A percentile compares a stretch with the other conserved stretches of the same genome.
Evolutionary conservation across 2,888 invertebrate genomes (phyloP).

Genomic region (Augiades crinisus): DNA sequence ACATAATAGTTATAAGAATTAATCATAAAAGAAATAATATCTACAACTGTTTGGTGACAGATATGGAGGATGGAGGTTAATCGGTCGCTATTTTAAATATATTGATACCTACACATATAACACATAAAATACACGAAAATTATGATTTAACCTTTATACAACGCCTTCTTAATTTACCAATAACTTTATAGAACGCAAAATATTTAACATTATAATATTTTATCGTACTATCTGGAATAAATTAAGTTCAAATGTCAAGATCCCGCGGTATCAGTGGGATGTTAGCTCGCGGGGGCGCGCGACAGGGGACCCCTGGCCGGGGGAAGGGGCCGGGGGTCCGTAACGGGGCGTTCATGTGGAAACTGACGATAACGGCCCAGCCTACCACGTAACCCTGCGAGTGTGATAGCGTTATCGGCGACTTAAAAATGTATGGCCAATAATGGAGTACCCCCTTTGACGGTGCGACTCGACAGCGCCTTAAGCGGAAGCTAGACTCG

Average conservation of each 20-base stretch:
- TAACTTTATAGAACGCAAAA: too few relatives aligned
- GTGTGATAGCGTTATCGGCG: conserved; percentile 60
- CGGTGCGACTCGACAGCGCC: too few relatives aligned
- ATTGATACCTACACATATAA: too few relatives aligned
- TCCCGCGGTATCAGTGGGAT: conserved; percentile 55
- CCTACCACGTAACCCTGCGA: conserved; percentile 76
- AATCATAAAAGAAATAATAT: too few relatives aligned
- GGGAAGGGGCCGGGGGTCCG: conserved; percentile 40
- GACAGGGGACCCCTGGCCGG: conserved; percentile 27
- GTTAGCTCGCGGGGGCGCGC: conserved; percentile 38
- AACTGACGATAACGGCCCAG: conserved; percentile 78
- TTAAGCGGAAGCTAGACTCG: not conserved
- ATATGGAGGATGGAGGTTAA: too few relatives aligned
- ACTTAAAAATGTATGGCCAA: conserved; percentile 77
- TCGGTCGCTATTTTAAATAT: too few relatives aligned
- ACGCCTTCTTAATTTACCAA: too few relatives aligned
- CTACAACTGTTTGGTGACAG: too few relatives aligned
- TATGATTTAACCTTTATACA: too few relatives aligned
- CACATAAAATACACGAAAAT: too few relatives aligned
- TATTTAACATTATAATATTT: too few relatives aligned
- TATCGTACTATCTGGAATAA: conserved; percentile 48
- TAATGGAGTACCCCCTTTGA: conserved; percentile 47
- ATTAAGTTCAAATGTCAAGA: conserved; percentile 77
- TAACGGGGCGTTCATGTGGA: conserved; percentile 79
- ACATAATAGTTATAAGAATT: too few relatives aligned